Base-by-base conservation (phyloP, 2,113 vertebrate genomes). In the Lanius ludovicianus region DNA sequence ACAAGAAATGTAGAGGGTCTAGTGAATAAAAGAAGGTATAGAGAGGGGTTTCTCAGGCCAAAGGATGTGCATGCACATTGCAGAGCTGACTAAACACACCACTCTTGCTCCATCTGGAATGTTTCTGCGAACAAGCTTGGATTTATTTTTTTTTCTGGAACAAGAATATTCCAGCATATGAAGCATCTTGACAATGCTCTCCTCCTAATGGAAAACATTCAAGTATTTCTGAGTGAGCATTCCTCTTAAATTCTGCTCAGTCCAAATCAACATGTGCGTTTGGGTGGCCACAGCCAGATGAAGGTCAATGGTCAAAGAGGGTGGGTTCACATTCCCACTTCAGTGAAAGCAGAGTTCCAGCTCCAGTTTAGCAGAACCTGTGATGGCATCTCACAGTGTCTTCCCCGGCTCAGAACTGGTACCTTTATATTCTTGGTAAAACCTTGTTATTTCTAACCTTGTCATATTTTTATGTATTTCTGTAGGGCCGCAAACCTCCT, bases 171-270 rank as follows among this genome's bases (percentile, higher is more conserved):
- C 46, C 64, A 86, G 35, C 81, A 75, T 92, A 87, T 30, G 64
- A 96, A 70, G n/a, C 80, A 91, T 94, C 84, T 87, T 81, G 37
- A 42, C 57, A 84, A 87, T 84, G 74, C 23, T 83, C 23, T 86
- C 49, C 49, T 88, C 70, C 62, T 93, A 81, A 70, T 70, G 77
- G 87, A 89, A 55, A 89, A 52, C 19, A 78, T 90, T 74, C 79
- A 93, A 93, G 31, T 84, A 90, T 93, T 81, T 84, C 64, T 2
- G 7, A 93, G 9, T 41, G 23, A 80, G 35, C 52, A 59, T 74
- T 87, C 73, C 27, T 39, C 9, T 81, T 74, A 63, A 93, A 95
- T 92, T 74, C 64, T 81, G 13, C 47, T 84, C 76, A 30, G 56
- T 84, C 76, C 80, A 95, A 77, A 80, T 80, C 83, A 86, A 67